These are phyloP conservation scores for Montifringilla adamsi DNA, from an alignment of 2,113 vertebrate species.

Conservation along the genomic window DNA sequence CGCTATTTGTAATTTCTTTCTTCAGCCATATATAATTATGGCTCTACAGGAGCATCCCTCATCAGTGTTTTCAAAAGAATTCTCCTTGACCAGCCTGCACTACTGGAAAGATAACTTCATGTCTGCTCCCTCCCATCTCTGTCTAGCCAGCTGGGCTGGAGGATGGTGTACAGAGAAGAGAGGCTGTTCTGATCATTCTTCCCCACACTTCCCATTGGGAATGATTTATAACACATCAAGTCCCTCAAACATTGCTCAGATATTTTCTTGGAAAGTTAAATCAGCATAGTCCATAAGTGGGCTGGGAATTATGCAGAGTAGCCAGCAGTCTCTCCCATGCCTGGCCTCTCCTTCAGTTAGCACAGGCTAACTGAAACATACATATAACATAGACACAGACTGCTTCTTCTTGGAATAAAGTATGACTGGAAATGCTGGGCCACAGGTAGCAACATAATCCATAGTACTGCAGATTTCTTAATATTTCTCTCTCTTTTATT, in stretches of 20 bases:
- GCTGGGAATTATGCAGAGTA: not conserved
- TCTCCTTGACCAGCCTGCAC: not conserved
- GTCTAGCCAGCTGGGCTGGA: not conserved
- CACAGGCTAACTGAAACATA: not conserved
- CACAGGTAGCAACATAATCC: not conserved
- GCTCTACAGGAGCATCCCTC: not conserved
- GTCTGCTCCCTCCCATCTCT: not conserved
- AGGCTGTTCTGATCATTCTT: not conserved
- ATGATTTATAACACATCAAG: not conserved
- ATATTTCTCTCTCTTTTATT: rapidly evolving
- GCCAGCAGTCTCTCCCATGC: not conserved
- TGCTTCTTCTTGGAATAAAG: not conserved
- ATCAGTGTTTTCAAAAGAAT: not conserved
- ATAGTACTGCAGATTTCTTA: not conserved
- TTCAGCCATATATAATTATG: not conserved
- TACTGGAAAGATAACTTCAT: not conserved
- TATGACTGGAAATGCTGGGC: not conserved
- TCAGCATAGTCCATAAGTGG: no score
- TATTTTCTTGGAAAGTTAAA: not conserved
- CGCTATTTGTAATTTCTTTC: not conserved
- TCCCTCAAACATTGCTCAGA: not conserved
- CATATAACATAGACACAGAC: not conserved
- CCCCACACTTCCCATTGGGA: not conserved
- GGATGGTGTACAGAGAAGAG: not conserved
- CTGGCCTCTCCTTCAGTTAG: not conserved